Evolutionary conservation across 2,797 vertebrate species (phyloP).

Genomic region (Moxostoma hubbsi): DNA sequence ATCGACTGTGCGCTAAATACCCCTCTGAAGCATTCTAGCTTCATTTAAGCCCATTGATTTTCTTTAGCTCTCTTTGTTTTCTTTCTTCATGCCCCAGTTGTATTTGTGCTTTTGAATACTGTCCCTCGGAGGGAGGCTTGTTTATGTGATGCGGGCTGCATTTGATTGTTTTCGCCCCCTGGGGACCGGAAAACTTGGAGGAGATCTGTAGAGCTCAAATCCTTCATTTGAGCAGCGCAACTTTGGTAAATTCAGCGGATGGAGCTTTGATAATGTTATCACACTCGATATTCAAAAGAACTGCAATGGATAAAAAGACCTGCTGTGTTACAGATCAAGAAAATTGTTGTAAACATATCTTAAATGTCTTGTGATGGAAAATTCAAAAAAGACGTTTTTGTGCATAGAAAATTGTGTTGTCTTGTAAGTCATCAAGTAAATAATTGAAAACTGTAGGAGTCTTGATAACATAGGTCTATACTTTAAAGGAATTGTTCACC

Average conservation of each 20-base stretch:
- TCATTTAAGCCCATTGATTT: constrained; percentile 50
- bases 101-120: constrained; percentile 46
- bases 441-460: too few relatives aligned
- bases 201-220: constrained; percentile 34
- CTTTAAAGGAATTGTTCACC: too few relatives aligned
- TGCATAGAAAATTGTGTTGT: constrained; percentile 17
- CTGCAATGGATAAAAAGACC: constrained; percentile 23
- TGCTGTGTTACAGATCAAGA: constrained; percentile 37
- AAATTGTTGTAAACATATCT: constrained; percentile 41
- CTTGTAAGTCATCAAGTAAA: too few relatives aligned
- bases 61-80: constrained; percentile 45
- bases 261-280: constrained; percentile 33
- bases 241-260: constrained; percentile 45
- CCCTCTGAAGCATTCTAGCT: constrained; percentile 34
- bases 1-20: constrained; percentile 35
- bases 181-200: constrained; percentile 37
- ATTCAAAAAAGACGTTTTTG: constrained; percentile 4
- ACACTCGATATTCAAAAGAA: constrained; percentile 30
- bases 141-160: constrained; percentile 48
- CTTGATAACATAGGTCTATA: too few relatives aligned
- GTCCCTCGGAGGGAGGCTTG: constrained; percentile 47
- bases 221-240: constrained; percentile 29
- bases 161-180: constrained; percentile 47
- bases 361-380: constrained; percentile 5
- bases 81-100: constrained; percentile 40